A percentile compares a stretch with the other conserved stretches of the same genome.
phyloP scores from a whole-genome alignment of 1,140 invertebrate species.

The Oryzaephilus surinamensis region DNA sequence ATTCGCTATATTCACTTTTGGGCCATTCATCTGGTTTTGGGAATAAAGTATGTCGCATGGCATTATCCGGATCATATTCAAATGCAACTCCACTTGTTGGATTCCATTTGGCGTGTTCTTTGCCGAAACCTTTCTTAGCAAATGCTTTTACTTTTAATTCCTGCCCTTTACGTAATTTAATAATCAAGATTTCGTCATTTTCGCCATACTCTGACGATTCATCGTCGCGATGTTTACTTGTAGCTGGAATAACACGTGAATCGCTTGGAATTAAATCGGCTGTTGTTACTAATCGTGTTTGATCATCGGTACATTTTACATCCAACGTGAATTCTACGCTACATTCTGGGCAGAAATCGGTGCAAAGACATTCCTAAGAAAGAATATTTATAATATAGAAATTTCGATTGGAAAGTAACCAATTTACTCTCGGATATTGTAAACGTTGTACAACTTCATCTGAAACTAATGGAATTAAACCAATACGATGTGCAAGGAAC shows the following conservation, averaged over 20 bases:
- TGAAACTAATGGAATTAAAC: constrained; percentile 92
- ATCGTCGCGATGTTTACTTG: constrained; percentile 80
- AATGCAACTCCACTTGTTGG: constrained; percentile 96
- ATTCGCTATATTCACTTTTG: constrained; percentile 91
- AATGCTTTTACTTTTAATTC: constrained; percentile 92
- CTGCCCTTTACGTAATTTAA: constrained; percentile 96
- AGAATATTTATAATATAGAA: constrained; percentile 7
- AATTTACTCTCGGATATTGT: constrained; percentile 40
- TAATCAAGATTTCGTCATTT: constrained; percentile 92
- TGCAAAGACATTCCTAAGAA: constrained; percentile 82
- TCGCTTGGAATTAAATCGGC: constrained; percentile 90
- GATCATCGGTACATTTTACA: constrained; percentile 89
- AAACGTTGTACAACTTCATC: constrained; percentile 67
- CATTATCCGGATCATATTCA: constrained; percentile 99
- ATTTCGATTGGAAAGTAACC: constrained; percentile 4
- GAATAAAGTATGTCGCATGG: constrained; percentile 89
- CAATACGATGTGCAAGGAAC: constrained; percentile 95
- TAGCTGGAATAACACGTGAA: constrained; percentile 82
- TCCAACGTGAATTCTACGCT: constrained; percentile 96
- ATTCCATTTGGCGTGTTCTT: constrained; percentile 99
- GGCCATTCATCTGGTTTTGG: constrained; percentile 99
- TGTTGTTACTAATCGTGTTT: constrained; percentile 92
- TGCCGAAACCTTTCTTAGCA: constrained; percentile 94
- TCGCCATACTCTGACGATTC: constrained; percentile 89
- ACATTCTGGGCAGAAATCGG: constrained; percentile 95